Evolutionary conservation across 2,113 vertebrate genomes (phyloP).

Genomic region (Tragelaphus imberbis): DNA sequence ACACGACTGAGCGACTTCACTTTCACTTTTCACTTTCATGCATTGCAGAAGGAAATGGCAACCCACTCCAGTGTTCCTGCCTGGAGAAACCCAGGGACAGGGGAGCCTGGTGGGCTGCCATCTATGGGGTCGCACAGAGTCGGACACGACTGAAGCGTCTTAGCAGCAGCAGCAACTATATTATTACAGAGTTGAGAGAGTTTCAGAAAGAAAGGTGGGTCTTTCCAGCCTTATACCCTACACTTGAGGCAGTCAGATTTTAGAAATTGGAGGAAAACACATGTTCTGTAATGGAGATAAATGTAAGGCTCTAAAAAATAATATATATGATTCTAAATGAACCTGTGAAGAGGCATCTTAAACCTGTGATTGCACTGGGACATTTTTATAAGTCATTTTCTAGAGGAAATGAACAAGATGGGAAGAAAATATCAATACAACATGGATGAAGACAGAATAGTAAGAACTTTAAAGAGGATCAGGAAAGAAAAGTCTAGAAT

Average conservation of each 20-base stretch:
- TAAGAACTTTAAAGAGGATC: background rate
- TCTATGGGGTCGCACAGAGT: too few species aligned
- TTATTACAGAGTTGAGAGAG: background rate
- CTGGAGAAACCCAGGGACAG: too few species aligned
- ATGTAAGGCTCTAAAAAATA: background rate
- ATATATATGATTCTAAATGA: background rate
- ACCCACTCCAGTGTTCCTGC: too few species aligned
- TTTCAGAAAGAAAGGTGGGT: constrained; percentile 11
- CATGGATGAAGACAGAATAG: background rate
- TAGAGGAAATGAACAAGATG: background rate
- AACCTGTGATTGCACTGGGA: background rate
- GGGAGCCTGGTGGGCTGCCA: too few species aligned
- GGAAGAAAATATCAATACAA: background rate
- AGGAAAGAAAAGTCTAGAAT: background rate
- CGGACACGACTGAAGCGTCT: too few species aligned
- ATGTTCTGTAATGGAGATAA: background rate
- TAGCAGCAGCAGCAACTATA: too few species aligned
- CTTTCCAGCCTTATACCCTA: background rate
- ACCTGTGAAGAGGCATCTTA: background rate
- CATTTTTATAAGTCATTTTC: background rate
- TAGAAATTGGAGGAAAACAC: background rate
- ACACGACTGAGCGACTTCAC: too few species aligned
- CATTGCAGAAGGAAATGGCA: too few species aligned
- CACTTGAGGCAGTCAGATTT: background rate
- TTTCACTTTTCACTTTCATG: too few species aligned